phyloP scores from a whole-genome alignment of 2,113 vertebrate species.

The Nerophis ophidion region DNA sequence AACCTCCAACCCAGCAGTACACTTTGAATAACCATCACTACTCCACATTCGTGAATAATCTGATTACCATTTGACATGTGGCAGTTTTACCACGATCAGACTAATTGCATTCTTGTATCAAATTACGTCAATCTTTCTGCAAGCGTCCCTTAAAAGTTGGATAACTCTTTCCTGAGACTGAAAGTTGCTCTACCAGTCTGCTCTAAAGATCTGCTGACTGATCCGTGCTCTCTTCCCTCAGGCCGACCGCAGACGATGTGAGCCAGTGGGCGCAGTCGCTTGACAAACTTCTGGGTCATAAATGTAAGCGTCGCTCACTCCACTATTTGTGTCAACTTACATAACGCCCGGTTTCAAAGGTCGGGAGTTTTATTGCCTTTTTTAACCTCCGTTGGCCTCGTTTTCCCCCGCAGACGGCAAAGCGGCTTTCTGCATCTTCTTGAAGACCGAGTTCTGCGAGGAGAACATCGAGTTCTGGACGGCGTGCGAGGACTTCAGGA shows the following conservation, averaged over 20 bases:
- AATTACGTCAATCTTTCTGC: too few relatives aligned
- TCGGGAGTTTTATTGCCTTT: constrained; percentile 25
- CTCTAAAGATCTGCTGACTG: constrained; percentile 4
- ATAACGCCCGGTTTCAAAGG: constrained; percentile 34
- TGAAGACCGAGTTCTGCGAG: constrained; percentile 81
- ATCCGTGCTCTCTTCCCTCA: constrained; percentile 43
- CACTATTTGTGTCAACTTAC: not conserved
- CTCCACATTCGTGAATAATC: not conserved
- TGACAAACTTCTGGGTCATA: constrained; percentile 82
- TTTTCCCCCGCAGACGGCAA: constrained; percentile 67
- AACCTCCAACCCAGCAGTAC: too few relatives aligned
- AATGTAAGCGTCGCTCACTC: constrained; percentile 76
- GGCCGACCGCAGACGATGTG: constrained; percentile 82
- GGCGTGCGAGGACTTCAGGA: constrained; percentile 78
- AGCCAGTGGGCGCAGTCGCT: constrained; percentile 84
- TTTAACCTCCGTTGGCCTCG: constrained; percentile 2
- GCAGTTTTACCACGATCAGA: not conserved
- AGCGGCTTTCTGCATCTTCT: constrained; percentile 72
- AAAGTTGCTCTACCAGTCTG: not conserved
- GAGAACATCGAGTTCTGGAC: constrained; percentile 87
- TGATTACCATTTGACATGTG: not conserved
- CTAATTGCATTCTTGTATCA: too few relatives aligned
- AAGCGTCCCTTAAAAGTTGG: too few relatives aligned
- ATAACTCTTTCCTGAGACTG: too few relatives aligned
- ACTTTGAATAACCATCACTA: too few relatives aligned